These are phyloP conservation scores for Brachionus rubens DNA, from an alignment of 1,140 invertebrate species.

Conservation along the genomic window DNA sequence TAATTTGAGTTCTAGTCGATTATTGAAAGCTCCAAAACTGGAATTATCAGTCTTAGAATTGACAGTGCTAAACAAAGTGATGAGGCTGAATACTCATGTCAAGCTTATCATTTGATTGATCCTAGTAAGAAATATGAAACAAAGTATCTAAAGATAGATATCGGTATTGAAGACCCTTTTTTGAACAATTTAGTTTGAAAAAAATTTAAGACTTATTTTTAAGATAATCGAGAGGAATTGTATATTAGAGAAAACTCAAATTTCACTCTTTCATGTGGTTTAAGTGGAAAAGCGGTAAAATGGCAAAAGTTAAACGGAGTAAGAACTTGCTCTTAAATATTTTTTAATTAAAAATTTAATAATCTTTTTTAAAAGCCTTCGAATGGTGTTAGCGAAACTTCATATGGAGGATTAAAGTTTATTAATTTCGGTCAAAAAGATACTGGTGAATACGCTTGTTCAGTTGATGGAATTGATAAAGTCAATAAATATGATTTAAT, in stretches of 20 bases:
- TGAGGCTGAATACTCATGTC: not conserved
- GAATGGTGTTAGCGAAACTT: not conserved
- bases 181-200: not conserved
- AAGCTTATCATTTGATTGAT: not conserved
- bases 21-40: not conserved
- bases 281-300: not conserved
- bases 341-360: not conserved
- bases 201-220: not conserved
- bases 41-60: not conserved
- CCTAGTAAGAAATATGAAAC: not conserved
- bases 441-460: not conserved
- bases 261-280: not conserved
- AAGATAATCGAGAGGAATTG: constrained; percentile 7
- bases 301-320: not conserved
- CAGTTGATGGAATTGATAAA: not conserved
- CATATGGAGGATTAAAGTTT: not conserved
- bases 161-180: not conserved
- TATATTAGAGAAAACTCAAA: not conserved
- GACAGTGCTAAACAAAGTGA: not conserved
- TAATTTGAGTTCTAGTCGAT: not conserved
- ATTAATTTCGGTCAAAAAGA: not conserved
- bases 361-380: not conserved
- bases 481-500: not conserved
- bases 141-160: not conserved
- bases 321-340: not conserved